phyloP scores from a whole-genome alignment of 2,888 invertebrate genomes.

The Apomyelois bistriatella region DNA sequence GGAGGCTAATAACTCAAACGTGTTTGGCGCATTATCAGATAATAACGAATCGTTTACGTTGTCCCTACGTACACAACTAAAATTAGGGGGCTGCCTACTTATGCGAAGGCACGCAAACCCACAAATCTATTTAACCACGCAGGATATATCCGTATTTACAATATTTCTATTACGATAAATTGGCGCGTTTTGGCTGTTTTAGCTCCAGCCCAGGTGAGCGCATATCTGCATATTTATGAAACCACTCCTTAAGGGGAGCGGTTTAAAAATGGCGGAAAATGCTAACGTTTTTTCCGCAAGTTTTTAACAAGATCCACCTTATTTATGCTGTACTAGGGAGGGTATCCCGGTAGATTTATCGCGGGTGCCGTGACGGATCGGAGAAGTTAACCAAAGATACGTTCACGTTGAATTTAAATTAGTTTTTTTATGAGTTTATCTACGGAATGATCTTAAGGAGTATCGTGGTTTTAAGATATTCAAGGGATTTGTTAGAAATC shows the following conservation, averaged over 20 bases:
- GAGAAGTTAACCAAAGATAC: slow-evolving; percentile 53
- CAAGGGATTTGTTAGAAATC: slow-evolving; percentile 1
- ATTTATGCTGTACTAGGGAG: slow-evolving; percentile 71
- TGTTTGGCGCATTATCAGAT: slow-evolving; percentile 46
- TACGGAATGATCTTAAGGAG: slow-evolving; percentile 24
- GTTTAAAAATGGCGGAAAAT: slow-evolving; percentile 71
- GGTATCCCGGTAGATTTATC: slow-evolving; percentile 62
- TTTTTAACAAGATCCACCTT: slow-evolving; percentile 77
- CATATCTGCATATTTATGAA: slow-evolving; percentile 79
- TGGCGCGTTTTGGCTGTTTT: slow-evolving; percentile 66
- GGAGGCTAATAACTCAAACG: slow-evolving; percentile 18
- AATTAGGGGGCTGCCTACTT: slow-evolving; percentile 54
- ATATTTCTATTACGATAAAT: slow-evolving; percentile 77
- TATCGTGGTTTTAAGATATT: slow-evolving; percentile 2
- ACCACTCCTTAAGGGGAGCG: slow-evolving; percentile 69
- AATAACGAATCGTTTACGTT: slow-evolving; percentile 52
- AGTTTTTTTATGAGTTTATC: slow-evolving; percentile 43
- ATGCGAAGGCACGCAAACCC: slow-evolving; percentile 68
- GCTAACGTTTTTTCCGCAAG: slow-evolving; percentile 63
- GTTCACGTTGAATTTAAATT: slow-evolving; percentile 61
- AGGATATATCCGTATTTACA: slow-evolving; percentile 69
- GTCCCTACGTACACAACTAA: slow-evolving; percentile 55
- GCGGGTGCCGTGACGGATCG: slow-evolving; percentile 71
- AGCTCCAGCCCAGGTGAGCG: slow-evolving; percentile 63
- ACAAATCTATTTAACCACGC: slow-evolving; percentile 68